phyloP scores from a whole-genome alignment of 2,113 vertebrate species.

The Echinops telfairi region DNA sequence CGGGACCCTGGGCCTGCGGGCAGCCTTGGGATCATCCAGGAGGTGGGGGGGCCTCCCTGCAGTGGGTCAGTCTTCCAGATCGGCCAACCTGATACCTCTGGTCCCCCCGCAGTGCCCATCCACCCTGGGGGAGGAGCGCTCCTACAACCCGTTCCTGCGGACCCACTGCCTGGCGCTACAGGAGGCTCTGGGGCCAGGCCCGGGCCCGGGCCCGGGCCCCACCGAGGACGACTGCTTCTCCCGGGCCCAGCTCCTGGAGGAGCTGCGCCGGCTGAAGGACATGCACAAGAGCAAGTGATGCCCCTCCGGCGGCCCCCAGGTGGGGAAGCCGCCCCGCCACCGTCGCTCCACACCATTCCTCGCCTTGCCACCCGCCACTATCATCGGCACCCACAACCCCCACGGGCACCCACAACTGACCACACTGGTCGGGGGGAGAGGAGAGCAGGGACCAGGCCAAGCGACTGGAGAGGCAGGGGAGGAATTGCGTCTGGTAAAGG shows the following conservation, averaged over 20 bases:
- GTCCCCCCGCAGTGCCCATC: slow-evolving; percentile 92
- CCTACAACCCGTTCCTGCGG: slow-evolving; percentile 97
- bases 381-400: neutral
- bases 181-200: slow-evolving; percentile 90
- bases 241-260: slow-evolving; percentile 93
- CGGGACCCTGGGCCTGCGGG: neutral
- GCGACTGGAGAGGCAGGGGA: neutral
- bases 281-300: slow-evolving; percentile 90
- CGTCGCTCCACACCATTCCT: neutral
- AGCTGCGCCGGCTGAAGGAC: slow-evolving; percentile 94
- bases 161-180: slow-evolving; percentile 93
- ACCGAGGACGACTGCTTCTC: slow-evolving; percentile 90
- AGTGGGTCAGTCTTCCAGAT: neutral
- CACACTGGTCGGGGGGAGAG: neutral
- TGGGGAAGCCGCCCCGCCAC: neutral
- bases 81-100: neutral
- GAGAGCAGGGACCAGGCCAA: neutral
- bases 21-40: too few species aligned
- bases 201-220: slow-evolving; percentile 84
- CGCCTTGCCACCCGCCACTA: slow-evolving; percentile 13
- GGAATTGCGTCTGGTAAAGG: neutral
- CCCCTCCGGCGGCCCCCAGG: fast-evolving
- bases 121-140: slow-evolving; percentile 94
- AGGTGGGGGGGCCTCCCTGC: neutral
- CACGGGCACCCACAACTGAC: neutral